Evolutionary conservation across 1,140 invertebrate species (phyloP).

Genomic region (Plectus sambesii): DNA sequence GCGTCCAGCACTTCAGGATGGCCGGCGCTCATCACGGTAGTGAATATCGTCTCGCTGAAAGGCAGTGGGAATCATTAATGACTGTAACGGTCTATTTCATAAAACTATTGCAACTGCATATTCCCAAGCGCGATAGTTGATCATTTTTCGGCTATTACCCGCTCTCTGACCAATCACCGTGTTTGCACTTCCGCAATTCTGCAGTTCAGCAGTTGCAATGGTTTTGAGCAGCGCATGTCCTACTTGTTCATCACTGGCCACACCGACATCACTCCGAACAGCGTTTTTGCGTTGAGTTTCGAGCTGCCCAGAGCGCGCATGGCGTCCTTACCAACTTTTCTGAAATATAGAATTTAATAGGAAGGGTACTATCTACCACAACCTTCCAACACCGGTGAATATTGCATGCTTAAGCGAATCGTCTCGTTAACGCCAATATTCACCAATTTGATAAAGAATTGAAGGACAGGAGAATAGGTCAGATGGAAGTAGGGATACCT

Average conservation of each 20-base stretch:
- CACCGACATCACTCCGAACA: slow-evolving; percentile 53
- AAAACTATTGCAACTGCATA: no score
- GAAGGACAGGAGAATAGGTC: no score
- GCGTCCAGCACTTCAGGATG: slow-evolving; percentile 25
- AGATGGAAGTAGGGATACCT: no score
- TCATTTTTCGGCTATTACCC: no score
- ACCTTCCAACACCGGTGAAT: slow-evolving; percentile 15
- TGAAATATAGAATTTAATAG: slow-evolving; percentile 29
- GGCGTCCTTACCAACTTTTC: slow-evolving; percentile 34
- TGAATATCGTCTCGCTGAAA: slow-evolving; percentile 28
- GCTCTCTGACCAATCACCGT: no score
- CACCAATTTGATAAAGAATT: no score
- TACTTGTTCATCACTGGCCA: slow-evolving; percentile 54
- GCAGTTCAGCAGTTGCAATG: no score
- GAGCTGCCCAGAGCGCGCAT: slow-evolving; percentile 30
- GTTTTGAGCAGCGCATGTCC: no score
- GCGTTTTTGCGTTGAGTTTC: slow-evolving; percentile 32
- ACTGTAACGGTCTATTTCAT: no score
- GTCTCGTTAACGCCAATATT: no score
- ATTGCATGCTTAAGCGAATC: slow-evolving; percentile 44
- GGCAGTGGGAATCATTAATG: background rate
- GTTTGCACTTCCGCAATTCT: no score
- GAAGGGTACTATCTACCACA: slow-evolving; percentile 4
- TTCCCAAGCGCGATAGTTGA: no score
- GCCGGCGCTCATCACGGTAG: slow-evolving; percentile 27